Evolutionary conservation across 2,888 invertebrate species (phyloP).

Genomic region (Drosophila kambysellisi): DNA sequence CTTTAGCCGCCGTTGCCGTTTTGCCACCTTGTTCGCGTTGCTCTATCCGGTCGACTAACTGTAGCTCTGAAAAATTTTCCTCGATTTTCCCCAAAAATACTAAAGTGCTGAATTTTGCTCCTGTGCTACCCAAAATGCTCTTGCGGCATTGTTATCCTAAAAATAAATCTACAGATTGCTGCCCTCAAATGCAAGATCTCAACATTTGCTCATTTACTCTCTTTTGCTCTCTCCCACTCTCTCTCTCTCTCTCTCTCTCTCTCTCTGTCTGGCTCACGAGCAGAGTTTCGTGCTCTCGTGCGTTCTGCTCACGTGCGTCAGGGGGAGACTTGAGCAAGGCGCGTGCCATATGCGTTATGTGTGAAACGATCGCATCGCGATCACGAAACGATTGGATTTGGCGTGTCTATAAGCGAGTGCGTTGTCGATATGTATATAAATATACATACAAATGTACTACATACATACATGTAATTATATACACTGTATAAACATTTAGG

Average conservation of each 20-base stretch:
- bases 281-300: constrained; percentile 23
- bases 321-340: constrained; percentile 49
- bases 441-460: constrained; percentile 13
- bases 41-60: constrained; percentile 74
- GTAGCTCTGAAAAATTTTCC: constrained; percentile 60
- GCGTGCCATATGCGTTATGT: constrained; percentile 67
- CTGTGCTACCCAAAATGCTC: constrained; percentile 44
- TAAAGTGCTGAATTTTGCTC: constrained; percentile 58
- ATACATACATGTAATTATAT: constrained; percentile 29
- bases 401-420: constrained; percentile 54
- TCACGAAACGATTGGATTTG: constrained; percentile 49
- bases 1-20: constrained; percentile 49
- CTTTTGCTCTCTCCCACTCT: constrained; percentile 12
- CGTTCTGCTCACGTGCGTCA: constrained; percentile 62
- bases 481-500: constrained; percentile 41
- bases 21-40: constrained; percentile 69
- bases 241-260: constrained; percentile 1
- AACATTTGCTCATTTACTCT: constrained; percentile 14
- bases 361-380: constrained; percentile 59
- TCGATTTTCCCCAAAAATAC: constrained; percentile 65
- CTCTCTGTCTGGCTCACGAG: background rate
- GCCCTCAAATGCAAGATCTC: constrained; percentile 24
- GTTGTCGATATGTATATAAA: constrained; percentile 17
- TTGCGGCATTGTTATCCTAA: constrained; percentile 76
- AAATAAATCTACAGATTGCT: constrained; percentile 60